phyloP scores from a whole-genome alignment of 30 jellyfish, hydroid and myxozoan species.

The Chironex yamaguchii region DNA sequence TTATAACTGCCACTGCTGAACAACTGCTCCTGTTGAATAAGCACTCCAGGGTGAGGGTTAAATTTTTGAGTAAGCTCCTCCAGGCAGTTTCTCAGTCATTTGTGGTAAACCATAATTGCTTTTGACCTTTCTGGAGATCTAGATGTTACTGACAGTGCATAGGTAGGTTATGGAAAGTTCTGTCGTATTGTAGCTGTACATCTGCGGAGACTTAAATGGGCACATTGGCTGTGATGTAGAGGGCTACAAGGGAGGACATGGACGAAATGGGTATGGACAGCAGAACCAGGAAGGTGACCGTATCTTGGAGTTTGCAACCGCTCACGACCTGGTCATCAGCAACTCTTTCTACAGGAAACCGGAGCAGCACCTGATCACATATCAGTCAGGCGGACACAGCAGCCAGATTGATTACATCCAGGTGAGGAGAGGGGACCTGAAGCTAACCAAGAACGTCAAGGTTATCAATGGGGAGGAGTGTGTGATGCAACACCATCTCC shows the following conservation, averaged over 20 bases:
- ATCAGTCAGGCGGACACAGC: not conserved
- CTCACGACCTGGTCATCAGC: not conserved
- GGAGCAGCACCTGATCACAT: not conserved
- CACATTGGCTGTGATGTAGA: not conserved
- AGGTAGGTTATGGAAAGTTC: too few species aligned
- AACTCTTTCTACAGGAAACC: not conserved
- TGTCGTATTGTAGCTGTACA: too few species aligned
- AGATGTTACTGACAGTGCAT: too few species aligned
- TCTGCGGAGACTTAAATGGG: not conserved
- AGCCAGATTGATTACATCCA: slow-evolving; percentile 5
- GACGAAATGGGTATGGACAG: not conserved
- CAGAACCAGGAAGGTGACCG: slow-evolving; percentile 3
- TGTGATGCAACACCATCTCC: not conserved
- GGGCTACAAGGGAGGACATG: not conserved
- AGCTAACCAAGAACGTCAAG: not conserved
- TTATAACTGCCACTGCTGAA: too few species aligned
- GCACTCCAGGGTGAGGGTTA: too few species aligned
- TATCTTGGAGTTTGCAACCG: not conserved
- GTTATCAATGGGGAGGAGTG: not conserved
- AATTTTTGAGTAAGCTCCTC: too few species aligned
- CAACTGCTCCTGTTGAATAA: too few species aligned
- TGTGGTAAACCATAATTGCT: too few species aligned
- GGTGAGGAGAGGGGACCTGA: not conserved
- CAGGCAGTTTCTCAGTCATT: too few species aligned
- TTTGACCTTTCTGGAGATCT: too few species aligned